Evolutionary conservation across 1,140 invertebrate species (phyloP), one percentile per base, ranked within the genome.

Genomic region (Marisa cornuarietis): DNA sequence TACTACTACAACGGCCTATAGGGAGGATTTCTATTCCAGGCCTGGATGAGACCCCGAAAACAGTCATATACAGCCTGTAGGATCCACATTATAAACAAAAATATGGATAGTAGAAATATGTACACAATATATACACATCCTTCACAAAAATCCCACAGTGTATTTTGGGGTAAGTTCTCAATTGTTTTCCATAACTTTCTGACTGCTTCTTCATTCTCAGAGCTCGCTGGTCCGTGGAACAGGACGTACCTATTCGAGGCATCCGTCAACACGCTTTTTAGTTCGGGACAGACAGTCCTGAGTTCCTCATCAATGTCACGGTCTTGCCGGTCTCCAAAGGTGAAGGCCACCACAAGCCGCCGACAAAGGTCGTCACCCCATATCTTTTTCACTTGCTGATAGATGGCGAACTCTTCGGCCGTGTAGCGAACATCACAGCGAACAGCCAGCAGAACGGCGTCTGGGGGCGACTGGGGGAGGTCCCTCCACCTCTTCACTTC

Each of bases 321-420:
- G 31, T 31, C 31, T 22, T 68, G 65, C 65, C n/a, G n/a, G 65
- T 68, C 65, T 11, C 65, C 65, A 68, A 68, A 68, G 65, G 65
- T 68, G 65, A 68, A 68, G 65, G 65, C 65, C 65, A 68, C 65
- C 65, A 68, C 65, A 22, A 68, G 65, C 11, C 65, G 5, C 65
- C 10, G n/a, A 31, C n/a, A n/a, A 22, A 68, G 65, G 65, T 68
- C 65, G 22, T 68, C 5, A n/a, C 65, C 65, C 65, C 65, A 68
- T 68, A 68, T n/a, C 13, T 68, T 5, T 8, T 68, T 68, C 10
- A 68, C 8, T 31, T 68, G 14, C 31, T 5, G 1, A 9, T 68
- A 11, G 5, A 11, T 4, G 5, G n/a, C 10, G 65, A 6, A 11
- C 10, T 5, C 10, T 5, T n/a, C 5, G 0, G 13, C 11, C n/a